Base-by-base conservation (phyloP, 1,140 invertebrate genomes). In the Diuraphis noxia region DNA sequence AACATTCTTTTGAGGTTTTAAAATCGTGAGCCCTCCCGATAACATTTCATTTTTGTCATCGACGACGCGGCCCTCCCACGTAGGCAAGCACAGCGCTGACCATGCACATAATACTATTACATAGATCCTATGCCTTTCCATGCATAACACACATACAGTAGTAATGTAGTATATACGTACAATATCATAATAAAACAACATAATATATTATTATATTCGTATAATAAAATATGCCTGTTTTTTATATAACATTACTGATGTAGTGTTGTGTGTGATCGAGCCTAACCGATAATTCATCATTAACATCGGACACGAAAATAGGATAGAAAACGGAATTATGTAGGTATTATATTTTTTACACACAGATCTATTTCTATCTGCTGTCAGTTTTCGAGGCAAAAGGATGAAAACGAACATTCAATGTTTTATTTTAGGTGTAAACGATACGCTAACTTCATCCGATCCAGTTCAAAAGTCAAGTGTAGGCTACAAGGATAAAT, bases 1-100 rank as follows among this genome's bases (percentile, higher is more conserved):
- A 82, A 91, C 89, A 91, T 91, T 91, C 89, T 91, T 91, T 49
- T 46, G 89, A 91, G 89, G 89, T 91, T 91, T 91, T 77, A 81
- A 38, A 81, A 91, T 40, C 89, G 72, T 81, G 89, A 91, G 77
- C 89, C 77, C 89, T 91, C 40, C 63, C 72, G 72, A 90, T 90
- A 77, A 79, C 40, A 23, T 90, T 77, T 90, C 72, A 81, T 90
- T 90, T 90, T 90, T 43, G 88, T 90, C 72, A 36, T 81, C 88
- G 72, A 72, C 38, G 40, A 56, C 56, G 4, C 30, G 56, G 56
- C 87, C 87, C 87, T 88, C 87, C 87, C 87, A 88, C 87, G 87
- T 72, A 21, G 87, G 36, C 36, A 52, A 4, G 81, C 34, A 36
- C 25, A 56, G 4, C 19, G 36, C 40, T 36, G 25, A 88, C 46